These are phyloP conservation scores for Drosophila prostipennis DNA, from an alignment of 2,888 invertebrate species.

Conservation along the genomic window DNA sequence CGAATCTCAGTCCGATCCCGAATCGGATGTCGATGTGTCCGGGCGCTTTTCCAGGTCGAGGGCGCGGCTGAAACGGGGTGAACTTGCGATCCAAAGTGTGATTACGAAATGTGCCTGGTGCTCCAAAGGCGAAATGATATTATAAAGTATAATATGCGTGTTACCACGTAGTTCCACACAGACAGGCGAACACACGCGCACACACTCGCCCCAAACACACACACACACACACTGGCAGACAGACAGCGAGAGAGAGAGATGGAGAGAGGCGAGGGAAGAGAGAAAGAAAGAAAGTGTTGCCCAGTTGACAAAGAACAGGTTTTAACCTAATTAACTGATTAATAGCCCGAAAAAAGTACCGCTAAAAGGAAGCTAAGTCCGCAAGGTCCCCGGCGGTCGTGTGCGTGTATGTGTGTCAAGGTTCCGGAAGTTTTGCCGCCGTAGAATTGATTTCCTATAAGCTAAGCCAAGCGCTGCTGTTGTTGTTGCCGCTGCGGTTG, in stretches of 20 bases:
- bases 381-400: conserved; percentile 23
- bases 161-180: conserved; percentile 67
- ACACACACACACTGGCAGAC: conserved; percentile 23
- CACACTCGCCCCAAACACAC: conserved; percentile 9
- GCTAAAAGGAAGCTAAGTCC: conserved; percentile 21
- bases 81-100: conserved; percentile 55
- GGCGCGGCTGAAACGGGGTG: conserved; percentile 59
- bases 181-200: conserved; percentile 22
- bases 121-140: conserved; percentile 48
- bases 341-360: conserved; percentile 41
- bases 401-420: conserved; percentile 51
- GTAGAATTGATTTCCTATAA: conserved; percentile 34
- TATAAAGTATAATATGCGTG: conserved; percentile 63
- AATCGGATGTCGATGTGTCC: conserved; percentile 36
- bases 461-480: conserved; percentile 18
- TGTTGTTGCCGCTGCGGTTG: conserved; percentile 7
- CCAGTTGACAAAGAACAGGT: conserved; percentile 73
- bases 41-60: conserved; percentile 34
- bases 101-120: conserved; percentile 62
- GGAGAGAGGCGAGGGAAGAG: neutral
- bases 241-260: conserved; percentile 2
- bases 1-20: conserved; percentile 49
- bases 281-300: conserved; percentile 68
- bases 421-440: conserved; percentile 41
- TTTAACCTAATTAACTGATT: conserved; percentile 69